Evolutionary conservation across 2,113 vertebrate genomes (phyloP), one percentile per base, ranked within the genome.

Genomic region (Pheucticus melanocephalus): DNA sequence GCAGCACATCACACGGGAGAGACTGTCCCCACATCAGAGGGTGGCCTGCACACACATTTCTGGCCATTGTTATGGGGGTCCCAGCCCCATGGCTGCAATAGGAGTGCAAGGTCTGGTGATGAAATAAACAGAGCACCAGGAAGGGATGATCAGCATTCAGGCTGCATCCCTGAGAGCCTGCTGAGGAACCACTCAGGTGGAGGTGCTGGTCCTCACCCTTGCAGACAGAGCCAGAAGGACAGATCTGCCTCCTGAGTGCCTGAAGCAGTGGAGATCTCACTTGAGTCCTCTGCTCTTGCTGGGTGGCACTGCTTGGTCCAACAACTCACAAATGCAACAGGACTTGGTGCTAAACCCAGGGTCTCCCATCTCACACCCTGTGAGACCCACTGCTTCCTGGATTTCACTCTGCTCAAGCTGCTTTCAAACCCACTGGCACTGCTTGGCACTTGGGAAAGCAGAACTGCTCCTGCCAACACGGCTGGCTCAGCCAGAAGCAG

Each of bases 11-110:
- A 57, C 27, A 47, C 42, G 22, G 20, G 28, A 40, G 44, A 44
- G 6, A n/a, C 8, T 33, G 23, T n/a, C 30, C 53, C 25, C 20
- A 31, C 37, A 12, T 4, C 28, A 60, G 24, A 66, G 66, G 6
- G 35, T 22, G 68, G 21, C 10, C 70, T 63, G 14, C 4, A 3
- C 31, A 25, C 48, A 24, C 0, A 0, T 54, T 64, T 39, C 35
- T 45, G 39, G 9, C 20, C 10, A 5, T 6, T 16, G 28, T 28
- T 11, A 10, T 17, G 40, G 28, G 16, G 53, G 28, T 56, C 8
- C 16, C n/a, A 68, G 53, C 25, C 20, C 65, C 31, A 2, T 0
- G 0, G 13, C 47, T 82, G 33, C 8, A 60, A 35, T 22, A 75
- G 5, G 8, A 28, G 18, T 9, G 40, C 28, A 31, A 80, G 28